Conservation (phyloP, 1,140 invertebrate species). For the Lepidurus apus region DNA sequence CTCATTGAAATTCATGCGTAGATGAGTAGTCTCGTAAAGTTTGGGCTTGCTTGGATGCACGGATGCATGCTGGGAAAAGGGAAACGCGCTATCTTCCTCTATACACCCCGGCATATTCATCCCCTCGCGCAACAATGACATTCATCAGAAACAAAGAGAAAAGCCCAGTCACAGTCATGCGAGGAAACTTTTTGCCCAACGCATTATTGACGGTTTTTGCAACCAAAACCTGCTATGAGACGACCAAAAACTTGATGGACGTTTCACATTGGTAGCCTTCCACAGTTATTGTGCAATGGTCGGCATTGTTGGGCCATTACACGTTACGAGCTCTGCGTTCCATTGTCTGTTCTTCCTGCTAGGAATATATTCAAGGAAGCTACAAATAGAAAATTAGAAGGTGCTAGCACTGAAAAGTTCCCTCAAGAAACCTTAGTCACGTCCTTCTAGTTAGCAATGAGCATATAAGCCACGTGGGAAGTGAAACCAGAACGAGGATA, state of each 20-base stretch:
- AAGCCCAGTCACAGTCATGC: background rate
- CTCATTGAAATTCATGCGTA: slow-evolving; percentile 22
- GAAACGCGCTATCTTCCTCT: slow-evolving; percentile 11
- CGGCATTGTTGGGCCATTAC: background rate
- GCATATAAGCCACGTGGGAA: background rate
- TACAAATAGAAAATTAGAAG: background rate
- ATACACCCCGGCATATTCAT: background rate
- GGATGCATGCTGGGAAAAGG: slow-evolving; percentile 17
- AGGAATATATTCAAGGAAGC: background rate
- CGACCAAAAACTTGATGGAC: background rate
- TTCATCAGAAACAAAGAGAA: background rate
- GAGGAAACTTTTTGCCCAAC: background rate
- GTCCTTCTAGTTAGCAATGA: background rate
- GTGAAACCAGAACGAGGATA: background rate
- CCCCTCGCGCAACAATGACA: background rate
- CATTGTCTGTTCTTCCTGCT: background rate
- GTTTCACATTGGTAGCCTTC: background rate
- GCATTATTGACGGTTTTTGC: background rate
- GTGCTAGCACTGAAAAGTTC: background rate
- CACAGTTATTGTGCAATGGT: background rate
- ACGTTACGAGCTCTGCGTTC: background rate
- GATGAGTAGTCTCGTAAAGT: slow-evolving; percentile 11
- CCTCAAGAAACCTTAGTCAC: background rate
- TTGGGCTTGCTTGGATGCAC: background rate
- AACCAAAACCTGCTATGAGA: background rate